These are phyloP conservation scores for Hucho hucho DNA, from an alignment of 2,113 vertebrate species.

Conservation along the genomic window DNA sequence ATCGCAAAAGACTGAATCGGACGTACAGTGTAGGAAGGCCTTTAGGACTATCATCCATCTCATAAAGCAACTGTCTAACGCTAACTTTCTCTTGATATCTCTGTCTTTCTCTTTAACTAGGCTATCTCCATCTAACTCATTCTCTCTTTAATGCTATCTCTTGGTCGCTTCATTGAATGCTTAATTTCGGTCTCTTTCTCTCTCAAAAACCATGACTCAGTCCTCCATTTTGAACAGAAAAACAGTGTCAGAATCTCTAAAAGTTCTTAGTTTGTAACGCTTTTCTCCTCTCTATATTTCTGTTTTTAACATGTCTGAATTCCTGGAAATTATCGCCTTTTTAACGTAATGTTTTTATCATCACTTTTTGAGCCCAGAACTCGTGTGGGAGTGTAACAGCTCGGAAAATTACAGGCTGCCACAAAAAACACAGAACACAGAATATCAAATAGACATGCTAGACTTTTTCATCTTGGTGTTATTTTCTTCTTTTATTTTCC, in stretches of 20 bases:
- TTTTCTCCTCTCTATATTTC: conserved; percentile 50
- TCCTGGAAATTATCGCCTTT: conserved; percentile 61
- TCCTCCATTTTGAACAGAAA: background rate
- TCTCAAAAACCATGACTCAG: background rate
- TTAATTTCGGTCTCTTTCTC: conserved; percentile 11
- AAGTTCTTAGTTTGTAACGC: conserved; percentile 34
- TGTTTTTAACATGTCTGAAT: conserved; percentile 7
- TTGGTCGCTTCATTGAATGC: background rate
- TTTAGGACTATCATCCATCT: background rate
- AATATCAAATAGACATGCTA: conserved; percentile 62
- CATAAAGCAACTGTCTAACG: background rate
- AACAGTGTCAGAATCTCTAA: background rate
- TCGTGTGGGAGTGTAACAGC: conserved; percentile 27
- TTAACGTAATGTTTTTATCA: conserved; percentile 53
- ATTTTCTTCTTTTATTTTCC: conserved; percentile 25
- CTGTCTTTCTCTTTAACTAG: background rate
- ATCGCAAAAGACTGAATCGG: too few relatives aligned
- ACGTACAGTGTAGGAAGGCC: too few relatives aligned
- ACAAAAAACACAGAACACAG: conserved; percentile 64
- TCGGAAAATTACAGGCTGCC: conserved; percentile 59
- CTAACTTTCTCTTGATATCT: background rate
- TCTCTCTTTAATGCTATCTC: background rate
- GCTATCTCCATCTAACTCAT: background rate
- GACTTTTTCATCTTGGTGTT: conserved; percentile 35
- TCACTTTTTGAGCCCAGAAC: conserved; percentile 26